Percentiles rank a stretch among this genome's conserved stretches.
These are phyloP conservation scores for Trachelus tabidus DNA, from an alignment of 2,888 invertebrate species.

Conservation along the genomic window DNA sequence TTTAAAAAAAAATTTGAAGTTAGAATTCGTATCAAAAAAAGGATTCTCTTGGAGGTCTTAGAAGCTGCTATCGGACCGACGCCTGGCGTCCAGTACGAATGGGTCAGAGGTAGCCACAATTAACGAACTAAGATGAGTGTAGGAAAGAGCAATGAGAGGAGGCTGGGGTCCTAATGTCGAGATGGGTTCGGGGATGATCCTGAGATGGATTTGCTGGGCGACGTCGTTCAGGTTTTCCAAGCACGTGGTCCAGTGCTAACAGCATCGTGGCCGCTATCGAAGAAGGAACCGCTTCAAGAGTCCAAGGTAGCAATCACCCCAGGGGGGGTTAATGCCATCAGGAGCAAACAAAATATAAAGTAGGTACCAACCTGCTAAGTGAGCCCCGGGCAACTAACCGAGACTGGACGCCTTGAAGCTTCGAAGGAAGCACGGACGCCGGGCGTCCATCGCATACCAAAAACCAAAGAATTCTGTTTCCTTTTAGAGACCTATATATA, in stretches of 20 bases:
- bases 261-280: conserved; percentile 43
- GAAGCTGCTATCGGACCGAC: background rate
- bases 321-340: conserved; percentile 58
- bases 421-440: conserved; percentile 17
- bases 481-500: background rate
- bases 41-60: background rate
- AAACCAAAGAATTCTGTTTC: conserved; percentile 20
- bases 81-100: background rate
- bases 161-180: conserved; percentile 3
- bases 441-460: conserved; percentile 50
- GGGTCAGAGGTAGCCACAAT: background rate
- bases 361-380: conserved; percentile 54
- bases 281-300: conserved; percentile 37
- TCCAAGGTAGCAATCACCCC: conserved; percentile 55
- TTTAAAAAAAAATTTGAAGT: no score
- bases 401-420: conserved; percentile 35
- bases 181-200: conserved; percentile 23
- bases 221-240: conserved; percentile 58
- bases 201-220: conserved; percentile 46
- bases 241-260: conserved; percentile 60
- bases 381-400: conserved; percentile 55
- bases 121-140: background rate
- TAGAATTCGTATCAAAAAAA: no score
- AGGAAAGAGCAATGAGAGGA: background rate
- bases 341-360: conserved; percentile 62